Base-by-base conservation (phyloP, 2,888 invertebrate genomes). In the Aphodius granarius region DNA sequence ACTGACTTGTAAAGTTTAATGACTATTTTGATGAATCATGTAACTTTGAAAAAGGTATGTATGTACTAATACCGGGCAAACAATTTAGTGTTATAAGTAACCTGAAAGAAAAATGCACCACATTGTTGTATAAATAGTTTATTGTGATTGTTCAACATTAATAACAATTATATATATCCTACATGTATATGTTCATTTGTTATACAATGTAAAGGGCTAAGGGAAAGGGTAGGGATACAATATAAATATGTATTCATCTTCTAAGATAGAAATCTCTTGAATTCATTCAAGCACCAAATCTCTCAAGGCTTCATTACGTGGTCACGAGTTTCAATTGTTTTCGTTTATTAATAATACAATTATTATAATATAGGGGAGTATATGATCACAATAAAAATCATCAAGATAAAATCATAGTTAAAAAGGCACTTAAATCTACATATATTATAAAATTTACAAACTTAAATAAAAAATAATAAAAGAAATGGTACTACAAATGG, bases 401-500 rank as follows among this genome's bases (percentile, higher is more conserved):
- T 65, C 65, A 18, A 18, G 16, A 65, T 65, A 65, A 16, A 65
- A 65, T 65, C 5, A 65, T 65, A 18, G 65, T 65, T 65, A 65
- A 65, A n/a, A 73, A 21, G 22, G 18, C 43, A 71, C 17, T 20
- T 75, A 75, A 19, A 75, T 71, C 74, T 73, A 66, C 66, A 73
- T 70, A 71, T 66, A 73, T 79, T 81, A 82, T 81, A 81, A 83
- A 83, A 83, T 82, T 79, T 82, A 83, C 81, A 82, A 80, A 81
- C 81, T 81, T 81, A 79, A 74, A 81, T 43, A 43, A 43, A 43
- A 80, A 79, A n/a, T n/a, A n/a, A n/a, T n/a, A 78, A 80, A 80
- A 80, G 83, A 83, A 83, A 83, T 83, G 83, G 81, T 81, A 82
- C 81, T 83, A 83, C 84, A 83, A 83, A 85, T 85, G 84, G 84